A percentile compares a stretch with the other conserved stretches of the same genome.
Conservation (phyloP, 2,888 invertebrate genomes). For the Heliconius erato region DNA sequence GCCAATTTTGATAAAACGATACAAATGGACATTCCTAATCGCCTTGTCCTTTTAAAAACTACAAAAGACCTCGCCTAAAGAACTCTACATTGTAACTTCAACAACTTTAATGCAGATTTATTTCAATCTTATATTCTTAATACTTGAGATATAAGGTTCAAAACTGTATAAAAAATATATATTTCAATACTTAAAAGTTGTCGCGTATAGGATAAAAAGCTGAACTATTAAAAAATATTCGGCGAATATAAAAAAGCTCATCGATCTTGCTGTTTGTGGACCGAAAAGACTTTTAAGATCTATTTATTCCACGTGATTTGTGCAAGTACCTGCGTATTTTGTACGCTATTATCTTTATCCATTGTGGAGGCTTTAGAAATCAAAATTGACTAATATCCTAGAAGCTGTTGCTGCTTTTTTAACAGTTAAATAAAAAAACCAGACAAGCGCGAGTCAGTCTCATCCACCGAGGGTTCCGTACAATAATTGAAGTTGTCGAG, state of each 20-base stretch:
- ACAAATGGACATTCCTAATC: slow-evolving; percentile 83
- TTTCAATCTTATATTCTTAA: not conserved
- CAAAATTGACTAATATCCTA: slow-evolving; percentile 15
- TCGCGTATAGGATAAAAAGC: not conserved
- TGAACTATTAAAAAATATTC: slow-evolving; percentile 44
- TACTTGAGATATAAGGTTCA: slow-evolving; percentile 32
- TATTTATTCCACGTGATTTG: slow-evolving; percentile 60
- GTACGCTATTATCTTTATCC: slow-evolving; percentile 15
- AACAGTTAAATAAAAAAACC: too few species aligned
- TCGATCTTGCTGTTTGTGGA: slow-evolving; percentile 73
- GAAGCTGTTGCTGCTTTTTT: not conserved
- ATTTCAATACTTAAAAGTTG: not conserved
- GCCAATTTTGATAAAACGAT: slow-evolving; percentile 67
- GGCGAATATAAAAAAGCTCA: slow-evolving; percentile 66
- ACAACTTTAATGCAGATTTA: not conserved
- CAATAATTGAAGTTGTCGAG: too few species aligned
- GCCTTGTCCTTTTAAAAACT: slow-evolving; percentile 75
- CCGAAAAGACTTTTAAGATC: slow-evolving; percentile 48
- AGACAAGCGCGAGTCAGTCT: too few species aligned
- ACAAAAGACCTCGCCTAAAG: slow-evolving; percentile 65
- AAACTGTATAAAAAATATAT: slow-evolving; percentile 30
- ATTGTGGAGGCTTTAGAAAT: slow-evolving; percentile 26
- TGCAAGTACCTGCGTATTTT: slow-evolving; percentile 61
- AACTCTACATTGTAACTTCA: slow-evolving; percentile 24
- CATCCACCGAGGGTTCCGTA: too few species aligned